Percentiles rank a stretch among this genome's conserved stretches.
Conservation (phyloP, 2,888 invertebrate species). For the Sarcophaga caerulescens region DNA sequence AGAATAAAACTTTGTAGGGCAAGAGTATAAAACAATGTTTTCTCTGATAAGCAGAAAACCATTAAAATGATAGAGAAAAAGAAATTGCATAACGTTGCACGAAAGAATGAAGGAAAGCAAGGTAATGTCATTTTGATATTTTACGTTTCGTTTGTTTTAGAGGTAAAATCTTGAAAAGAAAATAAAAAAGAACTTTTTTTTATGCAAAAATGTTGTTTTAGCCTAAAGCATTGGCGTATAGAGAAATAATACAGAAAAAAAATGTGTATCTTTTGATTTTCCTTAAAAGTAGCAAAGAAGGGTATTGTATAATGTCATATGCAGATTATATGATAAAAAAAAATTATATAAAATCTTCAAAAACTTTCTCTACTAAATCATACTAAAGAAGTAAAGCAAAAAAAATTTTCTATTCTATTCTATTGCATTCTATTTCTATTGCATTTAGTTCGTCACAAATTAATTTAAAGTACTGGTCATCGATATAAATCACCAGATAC, state of each 20-base stretch:
- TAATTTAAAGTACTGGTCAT: too few species aligned
- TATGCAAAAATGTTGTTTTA: conserved; percentile 34
- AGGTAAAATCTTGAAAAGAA: conserved; percentile 1
- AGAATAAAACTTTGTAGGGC: too few species aligned
- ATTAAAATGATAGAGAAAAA: not conserved
- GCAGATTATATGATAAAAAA: too few species aligned
- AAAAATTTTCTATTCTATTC: too few species aligned
- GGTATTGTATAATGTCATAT: too few species aligned
- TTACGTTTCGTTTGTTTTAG: conserved; percentile 1
- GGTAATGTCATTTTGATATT: conserved; percentile 57
- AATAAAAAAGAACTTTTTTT: conserved; percentile 24
- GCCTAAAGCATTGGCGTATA: conserved; percentile 16
- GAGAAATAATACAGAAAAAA: not conserved
- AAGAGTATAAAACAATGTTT: not conserved
- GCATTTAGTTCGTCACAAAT: too few species aligned
- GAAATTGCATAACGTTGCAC: too few species aligned
- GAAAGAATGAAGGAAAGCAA: not conserved
- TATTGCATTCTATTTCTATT: too few species aligned
- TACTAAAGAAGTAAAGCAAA: too few species aligned
- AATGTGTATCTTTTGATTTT: not conserved
- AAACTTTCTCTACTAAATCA: too few species aligned
- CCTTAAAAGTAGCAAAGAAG: not conserved
- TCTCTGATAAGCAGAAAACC: conserved; percentile 15
- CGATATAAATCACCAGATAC: too few species aligned
- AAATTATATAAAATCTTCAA: too few species aligned